phyloP scores from a whole-genome alignment of 2,797 vertebrate species.

The Artibeus lituratus region DNA sequence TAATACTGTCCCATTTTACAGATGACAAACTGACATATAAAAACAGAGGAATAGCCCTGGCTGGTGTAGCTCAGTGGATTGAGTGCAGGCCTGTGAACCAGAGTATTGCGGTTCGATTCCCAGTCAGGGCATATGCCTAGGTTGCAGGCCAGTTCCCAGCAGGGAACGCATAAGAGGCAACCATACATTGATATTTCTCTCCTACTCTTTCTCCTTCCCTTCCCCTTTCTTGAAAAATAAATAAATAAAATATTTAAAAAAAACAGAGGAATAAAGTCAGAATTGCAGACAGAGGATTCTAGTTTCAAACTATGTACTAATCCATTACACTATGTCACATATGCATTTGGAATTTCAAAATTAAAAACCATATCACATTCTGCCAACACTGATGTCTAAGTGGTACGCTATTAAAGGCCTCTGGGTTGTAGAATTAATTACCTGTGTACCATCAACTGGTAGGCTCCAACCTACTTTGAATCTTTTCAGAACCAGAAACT shows the following conservation, averaged over 20 bases:
- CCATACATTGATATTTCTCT: too few species aligned
- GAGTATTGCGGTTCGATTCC: too few species aligned
- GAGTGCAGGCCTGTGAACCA: too few species aligned
- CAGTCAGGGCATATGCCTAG: too few species aligned
- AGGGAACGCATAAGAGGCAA: too few species aligned
- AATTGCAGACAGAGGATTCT: background rate
- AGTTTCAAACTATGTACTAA: background rate
- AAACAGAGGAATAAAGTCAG: background rate
- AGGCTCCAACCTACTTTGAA: background rate
- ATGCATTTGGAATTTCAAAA: background rate
- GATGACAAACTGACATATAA: background rate
- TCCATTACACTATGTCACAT: background rate
- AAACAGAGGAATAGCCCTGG: background rate
- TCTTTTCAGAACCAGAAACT: constrained; percentile 25
- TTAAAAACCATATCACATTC: background rate
- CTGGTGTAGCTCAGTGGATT: too few species aligned
- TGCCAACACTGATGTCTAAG: background rate
- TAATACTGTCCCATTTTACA: background rate
- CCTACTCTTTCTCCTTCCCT: too few species aligned
- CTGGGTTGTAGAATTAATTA: background rate
- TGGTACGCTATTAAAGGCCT: background rate
- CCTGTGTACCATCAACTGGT: background rate
- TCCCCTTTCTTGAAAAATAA: too few species aligned
- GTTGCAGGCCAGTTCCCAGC: too few species aligned
- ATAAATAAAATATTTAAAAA: too few species aligned